phyloP scores from a whole-genome alignment of 1,140 invertebrate genomes.

The Melipona quadrifasciata region DNA sequence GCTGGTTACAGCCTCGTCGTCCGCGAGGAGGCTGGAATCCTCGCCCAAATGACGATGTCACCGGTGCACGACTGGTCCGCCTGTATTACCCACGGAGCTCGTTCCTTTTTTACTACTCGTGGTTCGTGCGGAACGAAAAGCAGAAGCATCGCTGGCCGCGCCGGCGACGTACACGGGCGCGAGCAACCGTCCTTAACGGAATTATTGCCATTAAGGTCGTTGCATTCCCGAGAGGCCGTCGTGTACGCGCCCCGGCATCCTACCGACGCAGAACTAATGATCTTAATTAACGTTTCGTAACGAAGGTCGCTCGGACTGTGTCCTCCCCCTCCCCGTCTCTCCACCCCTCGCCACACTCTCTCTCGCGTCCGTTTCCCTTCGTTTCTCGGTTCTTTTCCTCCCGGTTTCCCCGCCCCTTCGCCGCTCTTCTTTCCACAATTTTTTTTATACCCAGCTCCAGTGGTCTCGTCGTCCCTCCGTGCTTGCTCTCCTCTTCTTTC shows the following conservation, averaged over 20 bases:
- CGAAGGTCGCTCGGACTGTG: slow-evolving; percentile 70
- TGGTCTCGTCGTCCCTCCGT: slow-evolving; percentile 29
- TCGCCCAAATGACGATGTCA: slow-evolving; percentile 72
- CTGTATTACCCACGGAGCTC: slow-evolving; percentile 32
- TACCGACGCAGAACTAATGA: slow-evolving; percentile 78
- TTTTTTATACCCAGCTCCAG: slow-evolving; percentile 28
- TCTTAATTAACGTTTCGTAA: slow-evolving; percentile 80
- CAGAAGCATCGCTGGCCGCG: slow-evolving; percentile 33
- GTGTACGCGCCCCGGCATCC: slow-evolving; percentile 71
- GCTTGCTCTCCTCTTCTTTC: slow-evolving; percentile 35
- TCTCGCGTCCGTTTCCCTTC: slow-evolving; percentile 14
- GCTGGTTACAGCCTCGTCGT: slow-evolving; percentile 48
- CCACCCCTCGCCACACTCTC: slow-evolving; percentile 32
- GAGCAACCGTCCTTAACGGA: slow-evolving; percentile 69
- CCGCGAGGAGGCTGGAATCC: slow-evolving; percentile 52
- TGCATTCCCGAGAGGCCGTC: slow-evolving; percentile 71
- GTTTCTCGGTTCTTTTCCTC: slow-evolving; percentile 1
- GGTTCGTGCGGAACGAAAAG: slow-evolving; percentile 49
- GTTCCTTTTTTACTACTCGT: slow-evolving; percentile 6
- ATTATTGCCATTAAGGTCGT: slow-evolving; percentile 75
- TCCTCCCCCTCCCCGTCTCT: slow-evolving; percentile 1
- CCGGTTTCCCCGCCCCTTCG: slow-evolving; percentile 1
- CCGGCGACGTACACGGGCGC: slow-evolving; percentile 53
- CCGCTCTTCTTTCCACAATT: slow-evolving; percentile 6
- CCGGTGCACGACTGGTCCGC: slow-evolving; percentile 47